Evolutionary conservation across 2,888 invertebrate genomes (phyloP).

Genomic region (Invenusta paracnida): DNA sequence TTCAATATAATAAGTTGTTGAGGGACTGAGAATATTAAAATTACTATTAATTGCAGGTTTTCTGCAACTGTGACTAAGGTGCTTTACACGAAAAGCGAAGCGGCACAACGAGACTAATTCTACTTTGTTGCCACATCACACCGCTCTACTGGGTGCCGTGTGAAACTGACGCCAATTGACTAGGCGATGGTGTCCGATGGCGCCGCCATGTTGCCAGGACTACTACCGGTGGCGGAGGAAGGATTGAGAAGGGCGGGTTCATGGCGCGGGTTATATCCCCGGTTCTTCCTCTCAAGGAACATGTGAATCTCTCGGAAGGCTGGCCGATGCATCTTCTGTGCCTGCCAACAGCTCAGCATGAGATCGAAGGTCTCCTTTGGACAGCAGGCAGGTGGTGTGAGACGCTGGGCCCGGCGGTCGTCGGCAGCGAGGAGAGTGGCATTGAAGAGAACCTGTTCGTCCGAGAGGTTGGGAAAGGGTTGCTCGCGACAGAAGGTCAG

Average conservation of each 20-base stretch:
- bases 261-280: conserved; percentile 51
- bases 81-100: too few relatives aligned
- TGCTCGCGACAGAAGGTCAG: conserved; percentile 72
- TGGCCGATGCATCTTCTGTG: conserved; percentile 74
- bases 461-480: conserved; percentile 73
- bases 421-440: not conserved
- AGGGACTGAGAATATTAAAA: too few relatives aligned
- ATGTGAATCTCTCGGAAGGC: conserved; percentile 81
- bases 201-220: too few relatives aligned
- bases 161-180: too few relatives aligned
- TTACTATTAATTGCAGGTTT: too few relatives aligned
- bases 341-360: conserved; percentile 85
- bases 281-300: conserved; percentile 67
- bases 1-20: too few relatives aligned
- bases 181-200: too few relatives aligned
- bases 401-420: not conserved
- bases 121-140: too few relatives aligned
- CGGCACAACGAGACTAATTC: too few relatives aligned
- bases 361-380: conserved; percentile 82
- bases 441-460: conserved; percentile 69
- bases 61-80: too few relatives aligned
- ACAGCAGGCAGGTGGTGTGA: conserved; percentile 67
- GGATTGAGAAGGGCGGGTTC: not conserved
- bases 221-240: not conserved
- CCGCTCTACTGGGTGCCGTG: too few relatives aligned